Percentiles rank a stretch among this genome's conserved stretches.
These are phyloP conservation scores for Halocynthia roretzi DNA, from an alignment of 23 tunicate species.

Conservation along the genomic window DNA sequence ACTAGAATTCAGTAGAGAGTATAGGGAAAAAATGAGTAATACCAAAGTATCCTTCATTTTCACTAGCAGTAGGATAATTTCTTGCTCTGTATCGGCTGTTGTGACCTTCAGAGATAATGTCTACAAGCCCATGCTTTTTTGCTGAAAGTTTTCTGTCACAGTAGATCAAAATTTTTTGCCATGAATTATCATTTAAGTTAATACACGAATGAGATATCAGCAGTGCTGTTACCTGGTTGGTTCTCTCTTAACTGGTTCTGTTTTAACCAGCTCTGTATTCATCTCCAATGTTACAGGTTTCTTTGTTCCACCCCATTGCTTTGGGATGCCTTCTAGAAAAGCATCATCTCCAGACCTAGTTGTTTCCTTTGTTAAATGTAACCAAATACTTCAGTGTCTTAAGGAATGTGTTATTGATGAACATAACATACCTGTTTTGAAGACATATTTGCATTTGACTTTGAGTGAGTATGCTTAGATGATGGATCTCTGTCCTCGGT, in stretches of 20 bases:
- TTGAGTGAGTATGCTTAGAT: too few relatives aligned
- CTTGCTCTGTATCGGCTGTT: slow-evolving; percentile 25
- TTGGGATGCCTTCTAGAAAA: slow-evolving; percentile 16
- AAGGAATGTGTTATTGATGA: too few relatives aligned
- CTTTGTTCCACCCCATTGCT: slow-evolving; percentile 22
- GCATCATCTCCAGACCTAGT: not conserved
- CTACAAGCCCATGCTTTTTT: not conserved
- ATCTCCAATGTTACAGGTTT: slow-evolving; percentile 9
- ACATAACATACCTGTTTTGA: too few relatives aligned
- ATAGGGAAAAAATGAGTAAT: not conserved
- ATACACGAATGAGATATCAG: too few relatives aligned
- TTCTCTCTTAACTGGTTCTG: slow-evolving; percentile 22
- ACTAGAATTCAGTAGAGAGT: too few relatives aligned
- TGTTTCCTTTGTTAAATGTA: too few relatives aligned
- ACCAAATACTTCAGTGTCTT: too few relatives aligned
- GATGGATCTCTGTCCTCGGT: too few relatives aligned
- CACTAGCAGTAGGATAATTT: slow-evolving; percentile 32
- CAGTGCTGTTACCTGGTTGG: not conserved
- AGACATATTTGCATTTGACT: too few relatives aligned
- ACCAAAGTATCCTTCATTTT: slow-evolving; percentile 22
- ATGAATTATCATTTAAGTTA: too few relatives aligned
- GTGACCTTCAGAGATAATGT: slow-evolving; percentile 28
- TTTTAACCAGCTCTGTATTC: not conserved
- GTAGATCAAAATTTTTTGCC: too few relatives aligned
- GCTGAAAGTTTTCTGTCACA: slow-evolving; percentile 14